Conservation (phyloP, 2,888 invertebrate species). For the Allolobophora icterica region DNA sequence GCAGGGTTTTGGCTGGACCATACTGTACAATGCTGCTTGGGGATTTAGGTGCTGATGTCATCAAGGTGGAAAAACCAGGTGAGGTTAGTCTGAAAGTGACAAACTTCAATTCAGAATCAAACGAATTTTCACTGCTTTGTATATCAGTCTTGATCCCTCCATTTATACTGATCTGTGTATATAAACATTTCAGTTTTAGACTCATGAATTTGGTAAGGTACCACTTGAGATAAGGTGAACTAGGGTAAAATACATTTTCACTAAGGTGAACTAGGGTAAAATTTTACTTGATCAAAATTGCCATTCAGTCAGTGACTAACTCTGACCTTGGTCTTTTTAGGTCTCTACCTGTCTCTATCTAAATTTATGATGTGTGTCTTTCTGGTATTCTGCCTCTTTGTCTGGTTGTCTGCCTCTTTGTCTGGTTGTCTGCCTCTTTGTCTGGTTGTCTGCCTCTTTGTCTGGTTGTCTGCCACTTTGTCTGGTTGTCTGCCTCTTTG, state of each 20-base stretch:
- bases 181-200: background rate
- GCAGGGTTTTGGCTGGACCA: slow-evolving; percentile 87
- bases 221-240: background rate
- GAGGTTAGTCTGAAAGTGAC: slow-evolving; percentile 35
- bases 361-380: background rate
- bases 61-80: slow-evolving; percentile 86
- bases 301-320: background rate
- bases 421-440: too few species aligned
- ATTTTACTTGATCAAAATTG: too few species aligned
- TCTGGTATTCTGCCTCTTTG: background rate
- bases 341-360: background rate
- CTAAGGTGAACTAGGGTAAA: background rate
- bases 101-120: background rate
- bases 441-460: background rate
- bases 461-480: too few species aligned
- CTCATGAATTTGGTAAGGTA: background rate
- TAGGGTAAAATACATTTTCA: too few species aligned
- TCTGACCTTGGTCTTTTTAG: background rate
- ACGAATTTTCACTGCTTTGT: background rate
- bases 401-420: too few species aligned
- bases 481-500: background rate
- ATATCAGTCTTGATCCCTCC: background rate
- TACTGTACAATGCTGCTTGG: slow-evolving; percentile 91
- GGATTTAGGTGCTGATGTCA: slow-evolving; percentile 89
- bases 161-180: background rate